Conservation (phyloP, 2,888 invertebrate species). For the Caradrina kadenii region DNA sequence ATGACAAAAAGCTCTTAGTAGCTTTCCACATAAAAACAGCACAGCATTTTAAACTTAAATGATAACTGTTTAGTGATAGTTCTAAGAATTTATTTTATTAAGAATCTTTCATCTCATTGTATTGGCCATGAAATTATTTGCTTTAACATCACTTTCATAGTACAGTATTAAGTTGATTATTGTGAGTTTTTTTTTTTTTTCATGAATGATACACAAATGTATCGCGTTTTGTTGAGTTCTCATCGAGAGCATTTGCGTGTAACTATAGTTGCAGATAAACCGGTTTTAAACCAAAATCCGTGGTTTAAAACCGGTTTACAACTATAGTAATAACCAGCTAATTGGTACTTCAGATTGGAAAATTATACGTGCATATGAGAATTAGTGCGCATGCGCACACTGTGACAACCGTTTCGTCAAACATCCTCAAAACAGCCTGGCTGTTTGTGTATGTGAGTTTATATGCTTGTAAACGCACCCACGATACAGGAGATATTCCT, state of each 20-base stretch:
- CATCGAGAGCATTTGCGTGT: not conserved
- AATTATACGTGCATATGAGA: no score
- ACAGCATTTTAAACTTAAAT: slow-evolving; percentile 39
- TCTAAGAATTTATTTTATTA: slow-evolving; percentile 17
- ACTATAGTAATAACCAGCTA: no score
- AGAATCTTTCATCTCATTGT: slow-evolving; percentile 10
- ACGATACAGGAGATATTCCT: no score
- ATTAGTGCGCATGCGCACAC: no score
- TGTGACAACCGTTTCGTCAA: no score
- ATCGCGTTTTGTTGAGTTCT: slow-evolving; percentile 9
- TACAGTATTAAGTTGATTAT: slow-evolving; percentile 49
- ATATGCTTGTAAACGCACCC: no score
- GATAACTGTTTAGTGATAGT: slow-evolving; percentile 18
- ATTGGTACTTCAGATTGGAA: no score
- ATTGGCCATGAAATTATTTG: slow-evolving; percentile 9
- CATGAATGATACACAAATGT: slow-evolving; percentile 16
- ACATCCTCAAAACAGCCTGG: no score
- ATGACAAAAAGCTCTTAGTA: slow-evolving; percentile 6
- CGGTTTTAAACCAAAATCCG: no score
- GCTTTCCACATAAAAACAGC: slow-evolving; percentile 8
- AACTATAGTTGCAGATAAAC: not conserved
- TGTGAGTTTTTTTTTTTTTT: slow-evolving; percentile 21
- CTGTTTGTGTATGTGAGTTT: no score
- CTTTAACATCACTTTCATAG: slow-evolving; percentile 20
- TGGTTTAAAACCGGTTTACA: no score